These are phyloP conservation scores for Sebastes jordani DNA, from an alignment of 2,797 vertebrate genomes.

Conservation along the genomic window DNA sequence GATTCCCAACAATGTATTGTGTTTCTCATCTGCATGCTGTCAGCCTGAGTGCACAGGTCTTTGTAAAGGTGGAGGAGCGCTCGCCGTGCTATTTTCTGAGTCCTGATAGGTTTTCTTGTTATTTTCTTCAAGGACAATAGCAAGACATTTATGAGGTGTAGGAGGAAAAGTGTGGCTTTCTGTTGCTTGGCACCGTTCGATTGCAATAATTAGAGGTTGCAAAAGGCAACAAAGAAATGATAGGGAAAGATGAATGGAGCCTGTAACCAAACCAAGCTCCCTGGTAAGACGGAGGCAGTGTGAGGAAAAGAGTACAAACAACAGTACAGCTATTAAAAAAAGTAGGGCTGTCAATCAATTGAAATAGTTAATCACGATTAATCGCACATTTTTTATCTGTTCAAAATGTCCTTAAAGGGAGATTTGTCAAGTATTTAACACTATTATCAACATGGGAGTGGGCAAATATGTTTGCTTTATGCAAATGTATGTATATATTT, in stretches of 20 bases:
- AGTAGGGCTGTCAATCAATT: too few relatives aligned
- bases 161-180: slow-evolving; percentile 37
- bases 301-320: neutral
- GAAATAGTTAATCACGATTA: too few relatives aligned
- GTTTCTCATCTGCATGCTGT: neutral
- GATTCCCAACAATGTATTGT: neutral
- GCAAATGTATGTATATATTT: too few relatives aligned
- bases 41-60: neutral
- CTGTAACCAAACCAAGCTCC: neutral
- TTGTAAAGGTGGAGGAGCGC: neutral
- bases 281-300: neutral
- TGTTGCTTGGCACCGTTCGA: slow-evolving; percentile 24
- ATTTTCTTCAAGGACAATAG: slow-evolving; percentile 44
- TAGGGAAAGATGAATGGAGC: slow-evolving; percentile 9
- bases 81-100: neutral
- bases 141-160: slow-evolving; percentile 8
- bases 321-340: neutral
- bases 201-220: slow-evolving; percentile 41
- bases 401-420: too few relatives aligned
- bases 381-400: too few relatives aligned
- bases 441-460: too few relatives aligned
- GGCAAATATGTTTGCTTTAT: too few relatives aligned
- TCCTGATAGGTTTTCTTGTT: slow-evolving; percentile 6
- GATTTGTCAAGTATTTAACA: too few relatives aligned
- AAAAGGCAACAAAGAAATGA: slow-evolving; percentile 9